These are phyloP conservation scores for Montifringilla adamsi DNA, from an alignment of 2,113 vertebrate genomes.

Conservation along the genomic window DNA sequence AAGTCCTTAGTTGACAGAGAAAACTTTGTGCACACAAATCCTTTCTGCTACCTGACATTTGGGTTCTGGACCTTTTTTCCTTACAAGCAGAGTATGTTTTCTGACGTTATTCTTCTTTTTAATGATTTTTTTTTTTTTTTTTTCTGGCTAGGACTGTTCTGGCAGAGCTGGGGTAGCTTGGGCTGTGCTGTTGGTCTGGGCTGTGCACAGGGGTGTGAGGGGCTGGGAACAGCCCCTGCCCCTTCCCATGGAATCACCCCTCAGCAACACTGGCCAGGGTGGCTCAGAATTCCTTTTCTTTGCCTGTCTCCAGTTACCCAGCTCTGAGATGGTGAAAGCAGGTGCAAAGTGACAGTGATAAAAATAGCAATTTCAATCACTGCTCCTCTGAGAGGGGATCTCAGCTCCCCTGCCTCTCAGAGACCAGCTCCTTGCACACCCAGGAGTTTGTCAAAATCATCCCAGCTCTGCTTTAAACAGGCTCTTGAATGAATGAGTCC, in stretches of 20 bases:
- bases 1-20: background rate
- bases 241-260: background rate
- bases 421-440: background rate
- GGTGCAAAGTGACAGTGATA: conserved; percentile 4
- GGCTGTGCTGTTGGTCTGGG: background rate
- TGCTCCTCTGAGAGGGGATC: background rate
- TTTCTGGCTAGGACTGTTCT: background rate
- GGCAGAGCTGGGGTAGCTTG: background rate
- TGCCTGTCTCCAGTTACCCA: background rate
- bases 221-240: background rate
- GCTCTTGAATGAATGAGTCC: rapidly evolving
- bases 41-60: background rate
- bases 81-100: background rate
- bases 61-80: background rate
- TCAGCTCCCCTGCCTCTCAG: background rate
- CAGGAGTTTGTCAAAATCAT: background rate
- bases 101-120: background rate
- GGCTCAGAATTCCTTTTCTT: background rate
- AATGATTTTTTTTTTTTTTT: background rate
- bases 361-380: background rate
- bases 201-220: background rate
- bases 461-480: background rate
- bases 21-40: background rate
- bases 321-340: background rate
- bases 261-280: rapidly evolving